A percentile compares a stretch with the other conserved stretches of the same genome.
These are phyloP conservation scores for Cheirogaleus major DNA, from an alignment of 2,797 vertebrate species.

Conservation along the genomic window DNA sequence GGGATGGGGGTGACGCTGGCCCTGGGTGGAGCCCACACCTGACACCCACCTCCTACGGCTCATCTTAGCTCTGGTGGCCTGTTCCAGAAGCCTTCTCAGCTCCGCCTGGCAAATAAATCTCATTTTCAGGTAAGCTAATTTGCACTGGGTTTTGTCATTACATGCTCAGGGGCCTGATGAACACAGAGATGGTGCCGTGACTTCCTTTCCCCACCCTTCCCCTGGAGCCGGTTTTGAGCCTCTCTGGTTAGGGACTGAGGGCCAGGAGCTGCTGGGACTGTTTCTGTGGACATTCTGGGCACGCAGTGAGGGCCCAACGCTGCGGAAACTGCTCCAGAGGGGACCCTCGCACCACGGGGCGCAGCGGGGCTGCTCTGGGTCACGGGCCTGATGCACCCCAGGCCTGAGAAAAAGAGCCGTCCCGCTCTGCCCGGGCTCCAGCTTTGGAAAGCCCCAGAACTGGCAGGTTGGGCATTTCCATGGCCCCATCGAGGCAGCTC, in stretches of 20 bases:
- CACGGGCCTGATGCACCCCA: rapidly evolving
- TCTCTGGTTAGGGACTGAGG: background rate
- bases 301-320: rapidly evolving
- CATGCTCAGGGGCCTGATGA: background rate
- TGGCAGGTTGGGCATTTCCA: background rate
- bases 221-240: background rate
- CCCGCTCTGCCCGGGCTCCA: background rate
- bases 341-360: background rate
- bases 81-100: background rate
- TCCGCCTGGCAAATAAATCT: background rate
- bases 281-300: background rate
- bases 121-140: background rate
- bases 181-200: background rate
- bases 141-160: background rate
- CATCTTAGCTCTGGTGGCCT: background rate
- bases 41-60: background rate
- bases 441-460: background rate
- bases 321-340: background rate
- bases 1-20: rapidly evolving
- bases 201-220: background rate
- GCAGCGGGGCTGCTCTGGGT: too few relatives aligned
- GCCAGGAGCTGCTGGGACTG: background rate
- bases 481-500: background rate
- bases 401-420: background rate
- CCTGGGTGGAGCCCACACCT: rapidly evolving